Evolutionary conservation across 2,888 invertebrate genomes (phyloP).

Genomic region (Apotomis capreana): DNA sequence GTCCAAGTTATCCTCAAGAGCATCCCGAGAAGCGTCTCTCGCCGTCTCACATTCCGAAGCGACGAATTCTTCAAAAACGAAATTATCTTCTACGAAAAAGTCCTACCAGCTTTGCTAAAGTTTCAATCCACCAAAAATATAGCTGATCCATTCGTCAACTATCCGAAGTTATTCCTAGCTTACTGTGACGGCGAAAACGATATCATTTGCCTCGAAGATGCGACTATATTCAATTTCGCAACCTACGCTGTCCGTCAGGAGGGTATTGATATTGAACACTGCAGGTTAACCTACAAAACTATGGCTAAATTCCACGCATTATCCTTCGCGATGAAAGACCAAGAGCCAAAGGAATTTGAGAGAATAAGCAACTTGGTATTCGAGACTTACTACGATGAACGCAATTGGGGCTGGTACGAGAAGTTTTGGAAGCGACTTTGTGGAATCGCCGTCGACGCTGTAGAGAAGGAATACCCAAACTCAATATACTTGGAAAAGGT

Average conservation of each 20-base stretch:
- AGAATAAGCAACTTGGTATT: slow-evolving; percentile 65
- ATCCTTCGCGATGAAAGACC: slow-evolving; percentile 83
- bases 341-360: slow-evolving; percentile 77
- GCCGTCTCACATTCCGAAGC: slow-evolving; percentile 86
- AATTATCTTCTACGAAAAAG: slow-evolving; percentile 85
- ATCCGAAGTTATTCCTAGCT: slow-evolving; percentile 73
- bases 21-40: slow-evolving; percentile 85
- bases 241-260: slow-evolving; percentile 71
- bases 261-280: slow-evolving; percentile 79
- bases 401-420: slow-evolving; percentile 82
- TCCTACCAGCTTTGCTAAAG: slow-evolving; percentile 73
- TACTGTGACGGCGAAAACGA: slow-evolving; percentile 81
- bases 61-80: slow-evolving; percentile 88
- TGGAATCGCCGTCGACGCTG: slow-evolving; percentile 84
- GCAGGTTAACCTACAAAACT: slow-evolving; percentile 74
- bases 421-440: slow-evolving; percentile 79
- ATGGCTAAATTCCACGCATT: slow-evolving; percentile 84
- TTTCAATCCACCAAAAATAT: slow-evolving; percentile 69
- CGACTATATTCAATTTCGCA: slow-evolving; percentile 70
- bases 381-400: slow-evolving; percentile 84
- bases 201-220: slow-evolving; percentile 83
- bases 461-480: slow-evolving; percentile 85
- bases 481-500: slow-evolving; percentile 83
- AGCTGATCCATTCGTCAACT: slow-evolving; percentile 79
- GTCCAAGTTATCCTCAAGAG: slow-evolving; percentile 85